Evolutionary conservation across 2,888 invertebrate species (phyloP), one percentile per base, ranked within the genome.

Genomic region (Thera britannica): DNA sequence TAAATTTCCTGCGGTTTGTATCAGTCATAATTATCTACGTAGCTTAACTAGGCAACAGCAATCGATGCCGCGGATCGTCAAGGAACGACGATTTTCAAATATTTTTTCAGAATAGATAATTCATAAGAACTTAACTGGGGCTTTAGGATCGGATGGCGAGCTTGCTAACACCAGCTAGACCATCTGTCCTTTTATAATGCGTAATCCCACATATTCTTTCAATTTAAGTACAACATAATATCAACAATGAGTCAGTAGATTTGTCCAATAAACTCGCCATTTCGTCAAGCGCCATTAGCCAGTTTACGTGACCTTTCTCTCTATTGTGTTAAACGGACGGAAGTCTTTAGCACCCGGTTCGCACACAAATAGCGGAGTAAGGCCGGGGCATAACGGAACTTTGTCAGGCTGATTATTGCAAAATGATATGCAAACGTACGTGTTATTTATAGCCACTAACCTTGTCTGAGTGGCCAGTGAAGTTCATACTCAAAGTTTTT

Each of bases 251-350:
- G 41, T 64, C 58, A 65, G 57, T 55, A 54, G 46, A 35, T 46
- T 9, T 65, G 58, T 58, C 36, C 36, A 56, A 59, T 55, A 55
- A 51, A 55, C n/a, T 57, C 48, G 64, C 49, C 59, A 70, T 70
- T 65, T 72, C 62, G 62, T 62, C 65, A 51, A 38, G 65, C 48
- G 60, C 68, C 69, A 71, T 69, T 60, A 66, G 66, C 46, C 11
- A 61, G 52, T 54, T 65, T 57, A 73, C 75, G 73, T 73, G 73
- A 73, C 73, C 67, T 65, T 71, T 68, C 63, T 58, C 67, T 58
- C 67, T 49, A 75, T 75, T 69, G 67, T 68, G 68, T 67, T 49
- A 62, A 56, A 51, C 62, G 70, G 71, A 68, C 74, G 73, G 75
- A 75, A 73, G 75, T 72, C 56, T 70, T 66, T 70, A 58, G 57